phyloP scores from a whole-genome alignment of 2,113 vertebrate species.

The Notarius quadriscutis region DNA sequence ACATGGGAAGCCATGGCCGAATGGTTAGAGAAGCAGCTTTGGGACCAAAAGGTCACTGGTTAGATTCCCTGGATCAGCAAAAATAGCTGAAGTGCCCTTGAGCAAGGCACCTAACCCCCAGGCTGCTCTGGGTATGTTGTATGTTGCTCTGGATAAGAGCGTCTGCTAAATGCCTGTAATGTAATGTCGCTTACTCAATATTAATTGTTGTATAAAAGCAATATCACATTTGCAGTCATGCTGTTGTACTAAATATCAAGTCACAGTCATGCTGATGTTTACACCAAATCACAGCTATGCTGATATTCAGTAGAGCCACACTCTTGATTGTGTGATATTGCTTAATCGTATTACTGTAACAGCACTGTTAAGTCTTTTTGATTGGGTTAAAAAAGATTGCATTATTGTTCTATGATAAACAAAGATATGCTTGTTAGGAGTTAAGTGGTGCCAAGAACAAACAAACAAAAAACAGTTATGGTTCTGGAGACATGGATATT shows the following conservation, averaged over 20 bases:
- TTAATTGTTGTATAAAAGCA: too few species aligned
- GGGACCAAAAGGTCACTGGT: too few species aligned
- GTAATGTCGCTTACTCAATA: too few species aligned
- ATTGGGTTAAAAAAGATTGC: neutral
- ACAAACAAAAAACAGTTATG: neutral
- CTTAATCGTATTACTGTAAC: neutral
- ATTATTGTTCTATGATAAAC: neutral
- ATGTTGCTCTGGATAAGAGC: too few species aligned
- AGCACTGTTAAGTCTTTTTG: neutral
- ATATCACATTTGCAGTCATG: too few species aligned
- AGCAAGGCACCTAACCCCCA: too few species aligned
- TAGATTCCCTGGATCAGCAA: too few species aligned
- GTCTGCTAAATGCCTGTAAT: too few species aligned
- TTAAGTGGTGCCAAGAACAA: neutral
- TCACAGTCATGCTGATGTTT: neutral
- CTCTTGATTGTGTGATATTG: neutral
- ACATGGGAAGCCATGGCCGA: too few species aligned
- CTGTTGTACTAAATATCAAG: neutral
- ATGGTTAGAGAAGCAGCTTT: too few species aligned
- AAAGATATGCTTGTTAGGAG: neutral
- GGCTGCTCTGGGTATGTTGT: too few species aligned
- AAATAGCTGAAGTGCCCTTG: too few species aligned
- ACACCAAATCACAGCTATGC: neutral
- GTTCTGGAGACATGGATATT: neutral
- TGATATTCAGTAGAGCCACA: neutral